Evolutionary conservation across 2,797 vertebrate genomes (phyloP), one percentile per base, ranked within the genome.

Genomic region (Epinephelus coioides): DNA sequence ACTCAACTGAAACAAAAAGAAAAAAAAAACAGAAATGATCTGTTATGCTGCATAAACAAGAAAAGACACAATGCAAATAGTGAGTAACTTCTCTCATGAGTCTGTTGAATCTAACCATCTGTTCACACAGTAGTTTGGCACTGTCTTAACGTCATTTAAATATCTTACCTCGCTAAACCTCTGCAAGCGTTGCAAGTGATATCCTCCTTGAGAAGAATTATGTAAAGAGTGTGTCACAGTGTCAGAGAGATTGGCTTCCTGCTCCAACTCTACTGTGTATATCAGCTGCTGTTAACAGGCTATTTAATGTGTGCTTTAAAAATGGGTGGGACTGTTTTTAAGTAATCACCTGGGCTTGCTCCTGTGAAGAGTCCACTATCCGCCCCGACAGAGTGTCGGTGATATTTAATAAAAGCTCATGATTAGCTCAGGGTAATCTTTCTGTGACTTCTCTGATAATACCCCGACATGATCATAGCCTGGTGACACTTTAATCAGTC

Each of bases 251-350:
- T 67, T 46, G 34, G 68, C 49, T 68, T 17, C 12, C 67, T 69
- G 69, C 61, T 85, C 75, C 86, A 83, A 76, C 76, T 67, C 61
- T 65, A 51, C 78, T 89, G 73, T 89, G 83, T 73, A 67, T 80
- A 66, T 64, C 74, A 11, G 12, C 63, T 55, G 61, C 73, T 89
- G 84, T 73, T 67, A 55, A 55, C 83, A 69, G 47, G 66, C 53
- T 76, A 62, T 76, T 85, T 77, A 82, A 81, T 91, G 69, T 90
- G 90, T 87, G 74, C 82, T 89, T 85, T 82, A 51, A 80, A 56
- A 83, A 88, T 86, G 94, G 95, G 95, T 85, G 94, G 88, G 86
- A 81, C 92, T 81, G 27, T 77, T 84, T 79, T 76, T 25, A 65
- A 30, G 60, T 67, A n/a, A 90, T 87, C 86, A 81, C 61, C 76